Evolutionary conservation across 2,797 vertebrate species (phyloP), one percentile per base, ranked within the genome.

Genomic region (Rhodeus uyekii): DNA sequence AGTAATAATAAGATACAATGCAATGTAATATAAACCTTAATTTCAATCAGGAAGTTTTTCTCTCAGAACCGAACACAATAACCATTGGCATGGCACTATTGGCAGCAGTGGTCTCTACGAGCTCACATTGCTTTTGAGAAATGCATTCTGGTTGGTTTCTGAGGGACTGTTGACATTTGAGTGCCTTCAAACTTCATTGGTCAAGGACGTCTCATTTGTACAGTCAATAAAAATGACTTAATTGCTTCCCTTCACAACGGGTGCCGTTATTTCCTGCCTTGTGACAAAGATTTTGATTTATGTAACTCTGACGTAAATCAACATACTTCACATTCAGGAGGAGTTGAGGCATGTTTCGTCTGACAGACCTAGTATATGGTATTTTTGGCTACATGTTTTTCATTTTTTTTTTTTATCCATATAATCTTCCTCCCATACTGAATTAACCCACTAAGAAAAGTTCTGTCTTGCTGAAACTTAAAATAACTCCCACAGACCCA

Each of bases 331-430:
- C 19, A 63, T 64, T 72, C 42, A 72, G 55, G 71, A 63, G 60
- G 65, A 81, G 83, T 81, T 72, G 27, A 76, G 50, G 36, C 78
- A 76, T 71, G 83, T 63, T 65, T 67, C n/a, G 32, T 61, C n/a
- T 29, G 38, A 32, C n/a, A 55, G 46, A 65, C 32, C 2, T 27
- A 24, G 3, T 14, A n/a, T n/a, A n/a, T n/a, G 61, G 22, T 50
- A 39, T 55, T 68, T 67, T 53, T 44, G 10, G 48, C 19, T 29
- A 27, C 4, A 38, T 67, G 6, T 68, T 71, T 78, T 79, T 39
- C 0, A 8, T 3, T 78, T 68, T 69, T 48, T 79, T 58, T 58
- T 44, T 44, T 10, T 6, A 55, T 79, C 19, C 7, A 10, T 39
- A 22, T 39, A 68, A 69, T 42, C 36, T 69, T 27, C 8, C 16